A percentile compares a stretch with the other conserved stretches of the same genome.
phyloP scores from a whole-genome alignment of 2,797 vertebrate genomes.

The Takifugu rubripes region DNA sequence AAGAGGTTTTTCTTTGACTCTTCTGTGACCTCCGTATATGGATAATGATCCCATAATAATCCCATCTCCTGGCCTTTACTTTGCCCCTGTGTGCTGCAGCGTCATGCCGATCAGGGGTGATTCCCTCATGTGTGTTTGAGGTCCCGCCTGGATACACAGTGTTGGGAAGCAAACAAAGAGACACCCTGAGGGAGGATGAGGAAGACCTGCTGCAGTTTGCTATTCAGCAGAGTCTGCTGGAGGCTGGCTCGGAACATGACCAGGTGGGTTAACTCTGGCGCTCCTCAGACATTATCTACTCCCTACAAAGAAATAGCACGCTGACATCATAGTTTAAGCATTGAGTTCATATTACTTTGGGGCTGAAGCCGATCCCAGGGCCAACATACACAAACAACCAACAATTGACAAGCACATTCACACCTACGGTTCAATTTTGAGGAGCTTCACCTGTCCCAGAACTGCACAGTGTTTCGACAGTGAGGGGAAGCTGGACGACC shows the following conservation, averaged over 20 bases:
- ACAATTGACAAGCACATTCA: neutral
- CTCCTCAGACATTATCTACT: too few species aligned
- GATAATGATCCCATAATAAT: constrained; percentile 28
- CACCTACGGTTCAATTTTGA: too few species aligned
- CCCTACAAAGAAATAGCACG: too few species aligned
- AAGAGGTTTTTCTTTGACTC: too few species aligned
- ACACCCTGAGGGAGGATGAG: constrained; percentile 87
- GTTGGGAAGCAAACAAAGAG: constrained; percentile 87
- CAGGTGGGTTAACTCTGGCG: constrained; percentile 75
- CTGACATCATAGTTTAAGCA: too few species aligned
- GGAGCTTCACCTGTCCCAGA: too few species aligned
- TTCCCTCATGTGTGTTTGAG: constrained; percentile 89
- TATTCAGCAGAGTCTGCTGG: constrained; percentile 96
- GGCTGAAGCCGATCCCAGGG: too few species aligned
- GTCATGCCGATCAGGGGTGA: constrained; percentile 87
- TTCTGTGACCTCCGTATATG: too few species aligned
- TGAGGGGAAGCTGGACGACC: too few species aligned
- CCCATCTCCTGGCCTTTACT: constrained; percentile 3
- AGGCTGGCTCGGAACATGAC: constrained; percentile 92
- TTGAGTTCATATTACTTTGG: too few species aligned
- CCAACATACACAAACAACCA: neutral
- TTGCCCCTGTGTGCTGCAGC: constrained; percentile 65
- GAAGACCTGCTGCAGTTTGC: constrained; percentile 95
- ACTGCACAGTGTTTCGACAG: too few species aligned
- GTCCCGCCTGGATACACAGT: constrained; percentile 89